Evolutionary conservation across 2,888 invertebrate genomes (phyloP).

Genomic region (Machimus rusticus): DNA sequence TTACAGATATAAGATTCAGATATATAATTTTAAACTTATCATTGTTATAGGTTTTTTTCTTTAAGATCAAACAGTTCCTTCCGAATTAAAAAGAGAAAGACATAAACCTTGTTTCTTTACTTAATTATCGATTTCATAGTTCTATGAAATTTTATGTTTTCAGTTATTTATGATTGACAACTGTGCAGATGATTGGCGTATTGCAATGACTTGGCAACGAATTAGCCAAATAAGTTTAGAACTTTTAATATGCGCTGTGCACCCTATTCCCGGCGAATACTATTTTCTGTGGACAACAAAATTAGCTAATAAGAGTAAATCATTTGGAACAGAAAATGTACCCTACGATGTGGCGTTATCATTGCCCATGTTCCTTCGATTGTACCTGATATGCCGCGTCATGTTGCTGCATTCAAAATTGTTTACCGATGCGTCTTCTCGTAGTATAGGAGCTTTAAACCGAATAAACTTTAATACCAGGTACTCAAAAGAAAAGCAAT

Average conservation of each 20-base stretch:
- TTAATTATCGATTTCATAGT: background rate
- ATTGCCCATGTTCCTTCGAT: constrained; percentile 98
- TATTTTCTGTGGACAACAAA: constrained; percentile 96
- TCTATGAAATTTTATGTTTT: background rate
- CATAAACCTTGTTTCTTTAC: too few relatives aligned
- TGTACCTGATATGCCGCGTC: constrained; percentile 98
- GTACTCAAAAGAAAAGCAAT: constrained; percentile 49
- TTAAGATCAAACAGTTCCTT: too few relatives aligned
- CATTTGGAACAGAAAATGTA: constrained; percentile 75
- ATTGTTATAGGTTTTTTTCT: too few relatives aligned
- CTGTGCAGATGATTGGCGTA: constrained; percentile 99
- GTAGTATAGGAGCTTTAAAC: constrained; percentile 97
- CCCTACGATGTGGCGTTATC: constrained; percentile 97
- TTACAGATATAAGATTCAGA: too few relatives aligned
- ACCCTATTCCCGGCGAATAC: constrained; percentile 97
- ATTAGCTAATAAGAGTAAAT: constrained; percentile 85
- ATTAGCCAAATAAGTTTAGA: constrained; percentile 92
- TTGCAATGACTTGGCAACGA: constrained; percentile 99
- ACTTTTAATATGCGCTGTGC: constrained; percentile 94
- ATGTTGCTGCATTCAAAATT: constrained; percentile 99
- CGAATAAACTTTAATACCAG: constrained; percentile 98
- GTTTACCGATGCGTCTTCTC: constrained; percentile 98
- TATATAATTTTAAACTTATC: too few relatives aligned
- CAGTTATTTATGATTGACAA: constrained; percentile 99
- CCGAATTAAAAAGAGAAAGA: too few relatives aligned